Base-by-base conservation (phyloP, 2,797 vertebrate genomes). In the Chromis chromis region DNA sequence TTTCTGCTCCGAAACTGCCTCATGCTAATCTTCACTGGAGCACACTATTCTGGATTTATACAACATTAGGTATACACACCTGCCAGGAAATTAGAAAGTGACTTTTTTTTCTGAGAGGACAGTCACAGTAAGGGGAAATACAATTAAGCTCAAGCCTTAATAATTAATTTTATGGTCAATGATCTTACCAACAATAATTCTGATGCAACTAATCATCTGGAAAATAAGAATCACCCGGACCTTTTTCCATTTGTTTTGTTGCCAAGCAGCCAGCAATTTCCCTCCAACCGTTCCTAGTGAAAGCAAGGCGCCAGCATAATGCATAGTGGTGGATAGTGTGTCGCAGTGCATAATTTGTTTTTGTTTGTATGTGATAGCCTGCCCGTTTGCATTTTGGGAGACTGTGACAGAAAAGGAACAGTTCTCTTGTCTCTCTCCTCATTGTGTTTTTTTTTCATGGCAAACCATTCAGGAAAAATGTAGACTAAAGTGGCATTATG, bases 161-260 rank as follows among this genome's bases (percentile, higher is more conserved):
- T 92, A 92, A 94, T 92, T 78, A 79, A 92, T 93, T 89, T 92
- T 91, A 92, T 91, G 91, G 89, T 86, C 88, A 91, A 80, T 92
- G 90, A 93, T 92, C 82, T 86, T 88, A 83, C 78, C 82, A 87
- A 81, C 86, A 93, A 89, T 86, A 92, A 92, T 91, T 90, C 80
- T 90, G 90, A 90, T 86, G 83, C 74, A 88, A 79, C 83, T 92
- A 93, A 94, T 94, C 92, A 92, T 91, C 82, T 92, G 91, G 86
- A 92, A 92, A 92, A 91, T 92, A 92, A 91, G 86, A 92, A 91
- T 88, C 86, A 87, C 75, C 76, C 82, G 52, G 82, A 88, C 83
- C 78, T 58, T 86, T 87, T 92, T 82, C 82, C 74, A 84, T 93
- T 90, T 89, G 81, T 91, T 92, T 90, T 84, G 87, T 93, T 94